These are phyloP conservation scores for Sphenodon punctatus DNA, from an alignment of 2,797 vertebrate species.

Conservation along the genomic window DNA sequence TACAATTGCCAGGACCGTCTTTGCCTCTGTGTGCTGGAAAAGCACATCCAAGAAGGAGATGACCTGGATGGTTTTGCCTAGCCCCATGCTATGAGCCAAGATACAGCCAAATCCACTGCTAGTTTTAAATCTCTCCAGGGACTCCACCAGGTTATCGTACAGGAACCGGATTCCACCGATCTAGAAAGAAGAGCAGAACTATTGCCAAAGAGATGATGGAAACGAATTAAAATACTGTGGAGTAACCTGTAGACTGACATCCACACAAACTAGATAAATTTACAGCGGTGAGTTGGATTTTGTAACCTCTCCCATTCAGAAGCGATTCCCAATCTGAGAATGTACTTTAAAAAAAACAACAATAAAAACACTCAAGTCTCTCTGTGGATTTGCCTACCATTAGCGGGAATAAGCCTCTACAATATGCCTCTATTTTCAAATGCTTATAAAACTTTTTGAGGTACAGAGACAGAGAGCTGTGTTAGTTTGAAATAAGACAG, in stretches of 20 bases:
- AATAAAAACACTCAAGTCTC: too few relatives aligned
- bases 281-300: too few relatives aligned
- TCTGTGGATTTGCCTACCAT: too few relatives aligned
- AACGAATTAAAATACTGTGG: background rate
- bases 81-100: constrained; percentile 97
- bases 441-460: background rate
- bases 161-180: constrained; percentile 97
- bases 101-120: constrained; percentile 98
- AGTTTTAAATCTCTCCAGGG: constrained; percentile 92
- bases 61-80: constrained; percentile 97
- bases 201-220: background rate
- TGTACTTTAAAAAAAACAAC: too few relatives aligned
- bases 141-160: constrained; percentile 97
- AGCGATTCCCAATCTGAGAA: too few relatives aligned
- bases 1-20: constrained; percentile 96
- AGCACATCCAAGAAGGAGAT: constrained; percentile 98
- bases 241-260: background rate
- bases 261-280: too few relatives aligned
- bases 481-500: too few relatives aligned
- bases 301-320: too few relatives aligned
- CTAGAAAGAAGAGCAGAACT: constrained; percentile 70
- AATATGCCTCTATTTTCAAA: background rate
- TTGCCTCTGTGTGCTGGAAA: constrained; percentile 92
- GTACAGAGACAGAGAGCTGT: too few relatives aligned
- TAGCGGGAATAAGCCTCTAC: too few relatives aligned